phyloP scores from a whole-genome alignment of 2,797 vertebrate genomes.

The Limosa lapponica region DNA sequence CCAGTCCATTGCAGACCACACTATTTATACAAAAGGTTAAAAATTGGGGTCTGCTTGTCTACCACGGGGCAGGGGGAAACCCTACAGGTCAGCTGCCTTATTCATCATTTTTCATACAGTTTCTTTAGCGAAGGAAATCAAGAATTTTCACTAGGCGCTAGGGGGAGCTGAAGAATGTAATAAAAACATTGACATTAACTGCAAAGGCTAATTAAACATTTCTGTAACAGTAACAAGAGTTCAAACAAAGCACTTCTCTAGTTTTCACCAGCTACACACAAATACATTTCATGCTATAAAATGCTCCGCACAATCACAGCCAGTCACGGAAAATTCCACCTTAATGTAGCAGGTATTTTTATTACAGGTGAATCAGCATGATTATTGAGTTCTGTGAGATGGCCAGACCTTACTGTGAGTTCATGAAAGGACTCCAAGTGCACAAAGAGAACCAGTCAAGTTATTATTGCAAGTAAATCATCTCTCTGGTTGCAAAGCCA shows the following conservation, averaged over 20 bases:
- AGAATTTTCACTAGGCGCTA: conserved; percentile 11
- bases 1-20: not conserved
- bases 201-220: conserved; percentile 48
- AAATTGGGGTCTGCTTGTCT: not conserved
- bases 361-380: not conserved
- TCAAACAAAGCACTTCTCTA: not conserved
- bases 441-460: not conserved
- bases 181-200: conserved; percentile 27
- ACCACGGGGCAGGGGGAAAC: not conserved
- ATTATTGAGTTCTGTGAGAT: not conserved
- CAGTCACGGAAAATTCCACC: not conserved
- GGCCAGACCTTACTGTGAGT: not conserved
- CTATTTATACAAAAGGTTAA: not conserved
- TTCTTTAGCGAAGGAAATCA: not conserved
- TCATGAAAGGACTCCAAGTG: not conserved
- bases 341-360: not conserved
- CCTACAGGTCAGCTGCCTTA: not conserved
- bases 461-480: not conserved
- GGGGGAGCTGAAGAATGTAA: not conserved
- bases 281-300: not conserved
- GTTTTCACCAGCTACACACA: not conserved
- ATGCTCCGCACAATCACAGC: not conserved
- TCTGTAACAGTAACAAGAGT: conserved; percentile 6
- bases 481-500: not conserved
- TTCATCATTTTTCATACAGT: not conserved